Evolutionary conservation across 1,140 invertebrate species (phyloP), one percentile per base, ranked within the genome.

Genomic region (Lepidurus arcticus): DNA sequence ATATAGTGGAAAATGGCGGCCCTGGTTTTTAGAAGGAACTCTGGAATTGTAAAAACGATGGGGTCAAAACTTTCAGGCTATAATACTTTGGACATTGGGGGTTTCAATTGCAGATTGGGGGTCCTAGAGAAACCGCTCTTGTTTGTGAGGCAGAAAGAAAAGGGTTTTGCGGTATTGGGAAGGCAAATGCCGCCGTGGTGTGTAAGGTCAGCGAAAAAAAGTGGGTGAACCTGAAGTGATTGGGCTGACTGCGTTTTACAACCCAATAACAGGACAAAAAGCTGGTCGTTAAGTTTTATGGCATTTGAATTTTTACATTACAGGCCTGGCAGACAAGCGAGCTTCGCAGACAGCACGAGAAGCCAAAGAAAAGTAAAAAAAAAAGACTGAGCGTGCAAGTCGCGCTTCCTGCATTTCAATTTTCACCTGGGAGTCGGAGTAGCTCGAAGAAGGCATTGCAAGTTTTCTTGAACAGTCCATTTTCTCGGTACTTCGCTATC

Each of bases 221-320:
- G 53, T 65, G 53, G 53, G 53, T 65, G 53, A 65, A 65, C 53
- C 53, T 65, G 53, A 21, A 65, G 53, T 65, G 53, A 65, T 65
- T 65, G 53, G 53, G 53, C 8, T 65, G 53, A 65, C 53, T 65
- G 53, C 53, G 53, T 65, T 65, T 65, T 65, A 65, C 53, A 65
- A 65, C 53, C 53, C 53, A 65, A 65, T 65, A 65, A 65, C 53
- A 65, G 53, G 53, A 65, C 53, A 65, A 65, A 65, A 65, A 65
- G 53, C 53, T 65, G 21, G 53, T 65, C 53, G 53, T 65, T 65
- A 65, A 21, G 53, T 65, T 65, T 65, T 65, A 65, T 65, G 53
- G 53, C 53, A 7, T 65, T 65, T 65, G 53, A 65, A 65, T 65
- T 65, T 21, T 65, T 65, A 65, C 16, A 21, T 65, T 65, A 21